Evolutionary conservation across 1,140 invertebrate genomes (phyloP), one percentile per base, ranked within the genome.

Genomic region (Drosophila saltans): DNA sequence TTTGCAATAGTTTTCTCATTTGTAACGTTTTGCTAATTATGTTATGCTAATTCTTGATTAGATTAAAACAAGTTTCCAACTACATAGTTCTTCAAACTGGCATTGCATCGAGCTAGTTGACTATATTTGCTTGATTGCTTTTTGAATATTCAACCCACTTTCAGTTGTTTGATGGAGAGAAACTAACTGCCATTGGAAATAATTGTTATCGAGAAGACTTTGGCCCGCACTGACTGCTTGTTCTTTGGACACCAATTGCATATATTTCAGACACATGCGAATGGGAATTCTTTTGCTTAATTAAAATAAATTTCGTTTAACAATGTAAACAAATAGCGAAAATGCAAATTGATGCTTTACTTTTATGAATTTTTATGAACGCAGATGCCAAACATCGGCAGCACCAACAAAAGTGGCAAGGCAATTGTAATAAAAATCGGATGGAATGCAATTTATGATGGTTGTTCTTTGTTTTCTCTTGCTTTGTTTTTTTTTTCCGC

Each of bases 321-420:
- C 45, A 52, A 52, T 26, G 21, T 26, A 52, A 26, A 52, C 8
- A 24, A 2, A 48, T 6, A 48, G 6, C 6, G 45, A 9, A 48
- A 52, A 52, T 52, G 45, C 45, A 52, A 52, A 52, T 52, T 52
- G 45, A 52, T 52, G 45, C 21, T 52, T 52, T 26, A 52, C 21
- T 52, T 52, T 52, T 52, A 52, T 52, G 21, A 52, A 52, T 4
- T 52, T 52, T 52, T 52, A 52, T 52, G 45, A 52, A 52, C 9
- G 26, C 45, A 26, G 24, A 52, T 26, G 55, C 11, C 55, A 57
- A 26, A 10, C 56, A 36, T n/a, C 56, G 30, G 56, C 56, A 58
- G 16, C 26, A 30, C 0, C 28, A 30, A 30, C 2, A 30, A 7
- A 36, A 36, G 33, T 7, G 33, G 33, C 33, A 36, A 59, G 16